Evolutionary conservation across 2,113 vertebrate species (phyloP).

Genomic region (Xenopus laevis): DNA sequence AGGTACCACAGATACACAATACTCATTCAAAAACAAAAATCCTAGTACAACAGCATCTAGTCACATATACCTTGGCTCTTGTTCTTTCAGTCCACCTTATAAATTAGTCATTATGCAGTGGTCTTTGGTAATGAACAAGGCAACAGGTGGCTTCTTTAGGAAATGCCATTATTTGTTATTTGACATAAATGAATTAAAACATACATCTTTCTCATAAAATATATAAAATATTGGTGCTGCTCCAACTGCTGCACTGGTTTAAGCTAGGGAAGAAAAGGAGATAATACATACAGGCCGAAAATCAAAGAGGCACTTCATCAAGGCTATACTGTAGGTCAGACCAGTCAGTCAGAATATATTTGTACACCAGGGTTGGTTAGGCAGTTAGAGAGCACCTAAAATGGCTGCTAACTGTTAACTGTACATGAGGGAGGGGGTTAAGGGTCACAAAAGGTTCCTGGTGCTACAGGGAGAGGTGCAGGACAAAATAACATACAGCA

Average conservation of each 20-base stretch:
- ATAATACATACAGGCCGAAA: not conserved
- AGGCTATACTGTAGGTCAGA: too few relatives aligned
- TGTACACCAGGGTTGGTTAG: too few relatives aligned
- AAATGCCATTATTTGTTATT: constrained; percentile 27
- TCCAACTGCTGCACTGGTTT: constrained; percentile 15
- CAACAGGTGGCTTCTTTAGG: constrained; percentile 4
- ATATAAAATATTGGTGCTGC: constrained; percentile 12
- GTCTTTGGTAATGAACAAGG: constrained; percentile 35
- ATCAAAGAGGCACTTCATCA: constrained; percentile 29
- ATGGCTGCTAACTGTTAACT: too few relatives aligned
- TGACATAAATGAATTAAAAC: not conserved
- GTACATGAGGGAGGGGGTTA: too few relatives aligned
- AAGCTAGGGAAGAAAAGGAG: constrained; percentile 13
- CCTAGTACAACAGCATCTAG: not conserved
- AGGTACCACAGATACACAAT: not conserved
- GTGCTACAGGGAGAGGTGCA: too few relatives aligned
- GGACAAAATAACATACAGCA: too few relatives aligned
- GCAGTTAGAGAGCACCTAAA: too few relatives aligned
- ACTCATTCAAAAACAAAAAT: too few relatives aligned
- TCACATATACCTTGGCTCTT: not conserved
- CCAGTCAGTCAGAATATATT: too few relatives aligned
- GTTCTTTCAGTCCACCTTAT: not conserved
- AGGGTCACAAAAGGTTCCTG: too few relatives aligned
- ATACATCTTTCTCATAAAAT: constrained; percentile 33
- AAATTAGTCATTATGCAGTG: not conserved